Percentiles rank a stretch among this genome's conserved stretches.
Conservation (phyloP, 2,113 vertebrate genomes). For the Terrapene triunguis region DNA sequence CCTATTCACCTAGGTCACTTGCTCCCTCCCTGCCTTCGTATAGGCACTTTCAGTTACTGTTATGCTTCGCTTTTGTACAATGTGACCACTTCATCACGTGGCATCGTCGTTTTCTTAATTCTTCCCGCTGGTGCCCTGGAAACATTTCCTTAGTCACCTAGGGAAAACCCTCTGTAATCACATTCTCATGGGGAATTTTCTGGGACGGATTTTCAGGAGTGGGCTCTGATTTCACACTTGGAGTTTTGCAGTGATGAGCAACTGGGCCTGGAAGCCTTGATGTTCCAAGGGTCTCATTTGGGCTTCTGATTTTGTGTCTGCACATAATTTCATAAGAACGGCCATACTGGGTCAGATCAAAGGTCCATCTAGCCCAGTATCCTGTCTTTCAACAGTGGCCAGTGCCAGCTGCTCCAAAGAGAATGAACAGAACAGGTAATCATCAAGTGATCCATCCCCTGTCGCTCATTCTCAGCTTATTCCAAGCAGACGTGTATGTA, state of each 20-base stretch:
- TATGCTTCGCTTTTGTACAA: not conserved
- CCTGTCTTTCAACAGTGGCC: too few species aligned
- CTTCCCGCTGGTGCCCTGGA: not conserved
- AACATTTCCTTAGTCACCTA: conserved; percentile 41
- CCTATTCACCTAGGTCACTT: conserved; percentile 33
- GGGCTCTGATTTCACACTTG: conserved; percentile 14
- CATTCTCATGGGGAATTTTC: conserved; percentile 34
- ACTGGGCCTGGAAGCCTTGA: conserved; percentile 55
- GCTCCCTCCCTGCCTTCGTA: conserved; percentile 19
- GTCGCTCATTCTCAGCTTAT: too few species aligned
- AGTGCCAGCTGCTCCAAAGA: too few species aligned
- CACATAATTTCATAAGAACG: conserved; percentile 27
- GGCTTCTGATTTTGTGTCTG: conserved; percentile 64
- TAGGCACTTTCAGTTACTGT: conserved; percentile 7
- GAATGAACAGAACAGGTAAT: too few species aligned
- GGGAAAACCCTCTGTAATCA: not conserved
- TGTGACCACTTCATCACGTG: conserved; percentile 37
- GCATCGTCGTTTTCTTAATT: conserved; percentile 2
- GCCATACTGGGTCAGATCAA: not conserved
- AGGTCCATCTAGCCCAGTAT: too few species aligned
- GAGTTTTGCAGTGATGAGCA: conserved; percentile 17
- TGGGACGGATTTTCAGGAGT: conserved; percentile 6
- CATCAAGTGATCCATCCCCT: too few species aligned
- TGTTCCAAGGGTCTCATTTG: conserved; percentile 38
- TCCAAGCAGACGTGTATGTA: not conserved